phyloP scores from a whole-genome alignment of 1,140 invertebrate species.

The Brachionus paranguensis region DNA sequence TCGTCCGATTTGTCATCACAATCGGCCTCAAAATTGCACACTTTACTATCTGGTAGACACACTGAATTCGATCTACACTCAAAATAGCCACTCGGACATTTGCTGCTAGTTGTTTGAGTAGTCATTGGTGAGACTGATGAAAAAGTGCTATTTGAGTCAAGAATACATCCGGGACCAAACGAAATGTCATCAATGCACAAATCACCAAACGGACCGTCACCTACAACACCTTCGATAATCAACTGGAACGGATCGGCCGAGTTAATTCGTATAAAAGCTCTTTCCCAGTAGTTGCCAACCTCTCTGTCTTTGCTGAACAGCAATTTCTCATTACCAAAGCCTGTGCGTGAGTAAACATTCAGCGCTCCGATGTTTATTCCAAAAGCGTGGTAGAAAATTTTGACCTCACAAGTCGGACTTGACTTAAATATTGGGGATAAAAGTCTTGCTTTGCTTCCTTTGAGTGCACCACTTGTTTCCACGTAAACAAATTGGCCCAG shows the following conservation, averaged over 20 bases:
- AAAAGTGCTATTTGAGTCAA: slow-evolving; percentile 42
- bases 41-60: slow-evolving; percentile 46
- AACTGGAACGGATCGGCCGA: slow-evolving; percentile 46
- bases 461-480: neutral
- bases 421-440: neutral
- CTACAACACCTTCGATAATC: slow-evolving; percentile 63
- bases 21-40: slow-evolving; percentile 67
- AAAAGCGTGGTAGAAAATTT: neutral
- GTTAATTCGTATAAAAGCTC: neutral
- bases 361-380: neutral
- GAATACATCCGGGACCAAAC: slow-evolving; percentile 45
- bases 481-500: neutral
- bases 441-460: neutral
- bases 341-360: neutral
- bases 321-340: neutral
- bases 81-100: neutral
- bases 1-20: slow-evolving; percentile 50
- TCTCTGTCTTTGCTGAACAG: slow-evolving; percentile 43
- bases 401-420: slow-evolving; percentile 4
- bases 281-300: slow-evolving; percentile 41
- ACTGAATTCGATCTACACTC: slow-evolving; percentile 28
- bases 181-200: slow-evolving; percentile 53
- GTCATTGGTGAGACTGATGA: slow-evolving; percentile 41
- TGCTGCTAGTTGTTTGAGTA: slow-evolving; percentile 42
- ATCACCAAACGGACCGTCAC: slow-evolving; percentile 60